phyloP scores from a whole-genome alignment of 2,888 invertebrate genomes.

The Agrochola lota region DNA sequence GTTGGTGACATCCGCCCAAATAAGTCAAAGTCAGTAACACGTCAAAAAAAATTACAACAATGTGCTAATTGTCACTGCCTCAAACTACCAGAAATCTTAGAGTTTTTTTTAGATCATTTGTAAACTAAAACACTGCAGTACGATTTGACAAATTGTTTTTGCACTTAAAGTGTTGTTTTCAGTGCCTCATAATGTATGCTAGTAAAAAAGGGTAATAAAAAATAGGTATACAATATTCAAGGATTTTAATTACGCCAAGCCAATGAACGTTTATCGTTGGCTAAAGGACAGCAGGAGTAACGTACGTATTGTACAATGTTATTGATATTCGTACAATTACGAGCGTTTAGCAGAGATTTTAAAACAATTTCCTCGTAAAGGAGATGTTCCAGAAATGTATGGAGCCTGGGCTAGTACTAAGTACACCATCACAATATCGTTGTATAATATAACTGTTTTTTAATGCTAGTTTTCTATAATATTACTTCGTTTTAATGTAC shows the following conservation, averaged over 20 bases:
- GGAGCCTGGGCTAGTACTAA: no score
- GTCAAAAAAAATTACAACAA: constrained; percentile 1
- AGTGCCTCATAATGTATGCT: constrained; percentile 26
- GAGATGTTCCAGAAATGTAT: no score
- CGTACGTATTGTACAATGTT: not conserved
- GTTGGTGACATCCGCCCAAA: not conserved
- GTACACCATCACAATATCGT: no score
- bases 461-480: no score
- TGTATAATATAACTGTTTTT: no score
- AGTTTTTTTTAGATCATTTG: constrained; percentile 22
- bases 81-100: not conserved
- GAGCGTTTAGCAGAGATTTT: not conserved
- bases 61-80: not conserved
- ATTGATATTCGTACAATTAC: not conserved
- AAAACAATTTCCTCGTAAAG: no score
- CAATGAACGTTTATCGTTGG: constrained; percentile 40
- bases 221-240: constrained; percentile 40
- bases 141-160: constrained; percentile 41
- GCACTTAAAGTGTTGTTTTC: constrained; percentile 31
- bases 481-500: no score
- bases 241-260: constrained; percentile 48
- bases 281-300: constrained; percentile 40
- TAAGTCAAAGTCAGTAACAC: not conserved
- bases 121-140: constrained; percentile 13
- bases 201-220: constrained; percentile 49